These are phyloP conservation scores for Leptonema lineaticorne DNA, from an alignment of 1,140 invertebrate species.

Conservation along the genomic window DNA sequence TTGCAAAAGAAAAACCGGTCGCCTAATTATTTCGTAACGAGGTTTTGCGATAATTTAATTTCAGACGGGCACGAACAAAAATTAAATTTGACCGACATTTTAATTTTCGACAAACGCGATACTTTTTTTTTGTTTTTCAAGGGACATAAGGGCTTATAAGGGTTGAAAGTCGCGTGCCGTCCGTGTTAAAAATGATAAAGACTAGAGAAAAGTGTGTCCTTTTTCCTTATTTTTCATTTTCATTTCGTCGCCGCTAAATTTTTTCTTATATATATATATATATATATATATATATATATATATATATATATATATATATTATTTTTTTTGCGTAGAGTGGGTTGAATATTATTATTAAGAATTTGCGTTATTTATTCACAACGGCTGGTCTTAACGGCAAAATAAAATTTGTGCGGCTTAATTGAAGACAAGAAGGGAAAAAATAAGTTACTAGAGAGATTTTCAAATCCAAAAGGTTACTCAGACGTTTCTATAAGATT, in stretches of 20 bases:
- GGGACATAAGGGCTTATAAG: too few species aligned
- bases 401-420: constrained; percentile 5
- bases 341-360: background rate
- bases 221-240: too few species aligned
- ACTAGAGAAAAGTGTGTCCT: background rate
- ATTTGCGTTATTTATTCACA: background rate
- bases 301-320: background rate
- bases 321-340: background rate
- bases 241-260: too few species aligned
- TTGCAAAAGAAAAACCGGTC: background rate
- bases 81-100: background rate
- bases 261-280: too few species aligned
- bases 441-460: too few species aligned
- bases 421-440: too few species aligned
- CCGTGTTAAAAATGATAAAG: too few species aligned
- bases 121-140: too few species aligned
- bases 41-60: background rate
- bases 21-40: background rate
- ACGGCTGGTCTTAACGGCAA: background rate
- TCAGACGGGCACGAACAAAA: background rate
- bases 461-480: too few species aligned
- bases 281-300: too few species aligned
- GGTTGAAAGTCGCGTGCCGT: background rate
- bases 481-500: too few species aligned
- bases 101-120: too few species aligned